These are phyloP conservation scores for Bombus pascuorum DNA, from an alignment of 1,140 invertebrate species.

Conservation along the genomic window DNA sequence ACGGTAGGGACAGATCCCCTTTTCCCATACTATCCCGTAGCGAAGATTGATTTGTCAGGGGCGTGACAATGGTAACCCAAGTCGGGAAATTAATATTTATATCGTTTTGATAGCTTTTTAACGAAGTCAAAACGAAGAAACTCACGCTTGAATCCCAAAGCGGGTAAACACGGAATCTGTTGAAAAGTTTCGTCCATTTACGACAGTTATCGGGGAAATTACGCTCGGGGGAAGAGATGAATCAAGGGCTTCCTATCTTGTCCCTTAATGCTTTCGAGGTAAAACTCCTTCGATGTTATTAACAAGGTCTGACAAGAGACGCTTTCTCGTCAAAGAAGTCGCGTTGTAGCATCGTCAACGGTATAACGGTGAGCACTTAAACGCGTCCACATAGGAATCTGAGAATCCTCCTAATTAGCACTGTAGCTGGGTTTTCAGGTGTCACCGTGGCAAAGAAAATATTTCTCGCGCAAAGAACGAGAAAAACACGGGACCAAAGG, in stretches of 20 bases:
- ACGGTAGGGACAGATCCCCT: not conserved
- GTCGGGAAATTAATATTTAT: conserved; percentile 26
- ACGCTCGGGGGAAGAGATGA: not conserved
- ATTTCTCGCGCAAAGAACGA: conserved; percentile 7
- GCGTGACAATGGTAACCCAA: not conserved
- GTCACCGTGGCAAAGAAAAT: conserved; percentile 1
- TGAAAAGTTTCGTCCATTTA: not conserved
- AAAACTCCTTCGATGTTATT: not conserved
- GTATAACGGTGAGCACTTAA: not conserved
- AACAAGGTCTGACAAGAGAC: not conserved
- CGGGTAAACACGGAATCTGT: not conserved
- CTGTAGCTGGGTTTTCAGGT: not conserved
- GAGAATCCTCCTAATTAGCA: conserved; percentile 52
- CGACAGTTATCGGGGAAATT: not conserved
- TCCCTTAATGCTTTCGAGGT: not conserved
- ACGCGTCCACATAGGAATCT: conserved; percentile 16
- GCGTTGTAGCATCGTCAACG: no score
- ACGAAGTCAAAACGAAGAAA: not conserved
- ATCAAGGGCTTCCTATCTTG: not conserved
- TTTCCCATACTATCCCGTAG: not conserved
- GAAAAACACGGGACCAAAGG: not conserved
- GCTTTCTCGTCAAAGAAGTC: conserved; percentile 28
- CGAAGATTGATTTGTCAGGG: conserved; percentile 13
- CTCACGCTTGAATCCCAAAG: not conserved
- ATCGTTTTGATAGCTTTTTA: conserved; percentile 30